Conservation (phyloP, 2,113 vertebrate genomes). For the Peromyscus leucopus region DNA sequence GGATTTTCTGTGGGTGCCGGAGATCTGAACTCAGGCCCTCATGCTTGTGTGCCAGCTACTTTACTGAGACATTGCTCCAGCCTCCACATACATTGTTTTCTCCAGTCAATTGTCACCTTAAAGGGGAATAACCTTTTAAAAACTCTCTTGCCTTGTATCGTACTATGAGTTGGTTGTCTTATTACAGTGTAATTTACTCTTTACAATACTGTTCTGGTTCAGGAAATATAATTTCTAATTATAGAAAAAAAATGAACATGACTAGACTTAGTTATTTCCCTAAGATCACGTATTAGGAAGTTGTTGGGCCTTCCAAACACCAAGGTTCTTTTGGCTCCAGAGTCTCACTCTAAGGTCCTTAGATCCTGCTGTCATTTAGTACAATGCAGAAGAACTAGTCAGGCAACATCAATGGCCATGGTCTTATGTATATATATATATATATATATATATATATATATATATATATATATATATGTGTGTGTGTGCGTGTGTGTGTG, state of each 20-base stretch:
- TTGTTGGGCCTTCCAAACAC: neutral
- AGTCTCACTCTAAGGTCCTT: neutral
- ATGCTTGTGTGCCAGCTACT: neutral
- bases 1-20: neutral
- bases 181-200: neutral
- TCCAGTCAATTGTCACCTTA: neutral
- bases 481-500: no score
- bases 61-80: neutral
- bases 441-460: no score
- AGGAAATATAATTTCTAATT: neutral
- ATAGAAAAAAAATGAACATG: neutral
- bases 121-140: neutral
- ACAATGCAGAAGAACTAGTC: neutral
- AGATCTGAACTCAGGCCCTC: neutral
- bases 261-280: neutral
- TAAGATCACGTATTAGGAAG: neutral
- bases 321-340: neutral
- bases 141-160: neutral
- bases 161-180: neutral
- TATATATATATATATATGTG: no score
- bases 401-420: neutral
- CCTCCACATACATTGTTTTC: neutral
- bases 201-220: neutral
- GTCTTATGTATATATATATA: neutral
- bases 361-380: rapidly evolving